phyloP scores from a whole-genome alignment of 1,140 invertebrate genomes.

The Papilio aristodemus region DNA sequence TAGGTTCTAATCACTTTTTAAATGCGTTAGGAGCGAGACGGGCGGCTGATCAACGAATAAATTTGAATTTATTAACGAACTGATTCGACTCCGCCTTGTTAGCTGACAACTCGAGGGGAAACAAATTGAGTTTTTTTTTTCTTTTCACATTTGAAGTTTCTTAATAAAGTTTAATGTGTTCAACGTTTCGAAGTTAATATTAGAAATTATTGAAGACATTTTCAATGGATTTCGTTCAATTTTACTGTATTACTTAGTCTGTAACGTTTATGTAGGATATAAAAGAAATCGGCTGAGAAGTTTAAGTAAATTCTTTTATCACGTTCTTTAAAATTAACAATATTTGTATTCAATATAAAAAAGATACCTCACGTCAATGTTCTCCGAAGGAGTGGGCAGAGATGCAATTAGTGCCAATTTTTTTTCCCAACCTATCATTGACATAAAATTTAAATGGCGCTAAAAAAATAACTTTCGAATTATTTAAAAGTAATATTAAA shows the following conservation, averaged over 20 bases:
- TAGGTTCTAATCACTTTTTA: conserved; percentile 80
- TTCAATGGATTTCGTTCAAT: conserved; percentile 25
- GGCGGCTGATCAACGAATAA: conserved; percentile 74
- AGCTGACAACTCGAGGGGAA: conserved; percentile 69
- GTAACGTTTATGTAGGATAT: conserved; percentile 1
- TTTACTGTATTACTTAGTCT: conserved; percentile 20
- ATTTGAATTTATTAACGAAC: conserved; percentile 79
- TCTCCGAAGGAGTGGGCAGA: too few relatives aligned
- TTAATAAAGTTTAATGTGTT: conserved; percentile 38
- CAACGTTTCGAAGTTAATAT: conserved; percentile 27
- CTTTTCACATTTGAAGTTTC: conserved; percentile 45
- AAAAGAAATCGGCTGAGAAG: neutral
- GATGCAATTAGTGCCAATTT: too few relatives aligned
- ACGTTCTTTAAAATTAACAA: neutral
- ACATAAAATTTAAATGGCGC: too few relatives aligned
- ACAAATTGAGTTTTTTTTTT: conserved; percentile 70
- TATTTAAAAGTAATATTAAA: conserved; percentile 20
- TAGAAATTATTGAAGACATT: conserved; percentile 26
- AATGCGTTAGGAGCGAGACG: conserved; percentile 73
- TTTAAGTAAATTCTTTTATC: conserved; percentile 24
- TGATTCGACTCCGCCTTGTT: conserved; percentile 68
- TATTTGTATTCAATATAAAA: too few relatives aligned
- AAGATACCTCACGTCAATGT: too few relatives aligned
- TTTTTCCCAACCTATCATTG: too few relatives aligned
- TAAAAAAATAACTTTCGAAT: too few relatives aligned